These are phyloP conservation scores for Catalaphyllia jardinei DNA, from an alignment of 64 coral and sea anemone species.

Conservation along the genomic window DNA sequence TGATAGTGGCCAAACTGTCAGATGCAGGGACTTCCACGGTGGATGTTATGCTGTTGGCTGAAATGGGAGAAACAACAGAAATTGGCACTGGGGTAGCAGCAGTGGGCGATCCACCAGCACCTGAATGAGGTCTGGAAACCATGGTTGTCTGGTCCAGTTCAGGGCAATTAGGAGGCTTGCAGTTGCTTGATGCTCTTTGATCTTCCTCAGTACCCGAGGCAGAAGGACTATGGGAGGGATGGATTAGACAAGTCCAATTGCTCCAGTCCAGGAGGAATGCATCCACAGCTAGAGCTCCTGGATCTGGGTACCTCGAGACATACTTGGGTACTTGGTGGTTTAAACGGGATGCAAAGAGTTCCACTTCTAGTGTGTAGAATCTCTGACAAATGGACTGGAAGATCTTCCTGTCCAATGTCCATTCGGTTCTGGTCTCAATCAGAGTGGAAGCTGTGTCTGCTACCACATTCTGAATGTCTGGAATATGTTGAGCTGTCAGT, in stretches of 20 bases:
- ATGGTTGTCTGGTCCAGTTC: not conserved
- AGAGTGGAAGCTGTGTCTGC: slow-evolving; percentile 32
- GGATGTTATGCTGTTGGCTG: slow-evolving; percentile 8
- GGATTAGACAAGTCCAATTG: slow-evolving; percentile 45
- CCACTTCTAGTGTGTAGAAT: not conserved
- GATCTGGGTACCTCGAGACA: slow-evolving; percentile 13
- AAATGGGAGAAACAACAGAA: slow-evolving; percentile 17
- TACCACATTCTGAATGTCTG: slow-evolving; percentile 29
- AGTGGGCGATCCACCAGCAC: slow-evolving; percentile 2
- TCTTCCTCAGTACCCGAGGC: slow-evolving; percentile 38
- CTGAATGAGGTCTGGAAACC: not conserved
- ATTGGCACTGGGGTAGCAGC: slow-evolving; percentile 22
- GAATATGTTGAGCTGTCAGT: slow-evolving; percentile 16
- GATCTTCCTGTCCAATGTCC: slow-evolving; percentile 10
- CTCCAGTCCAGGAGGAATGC: slow-evolving; percentile 49
- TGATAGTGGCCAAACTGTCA: not conserved
- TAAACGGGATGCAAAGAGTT: not conserved
- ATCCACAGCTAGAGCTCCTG: slow-evolving; percentile 39
- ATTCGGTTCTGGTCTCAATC: slow-evolving; percentile 16
- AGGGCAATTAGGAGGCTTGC: not conserved
- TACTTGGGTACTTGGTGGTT: slow-evolving; percentile 10
- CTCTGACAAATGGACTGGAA: not conserved
- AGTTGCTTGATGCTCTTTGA: slow-evolving; percentile 23
- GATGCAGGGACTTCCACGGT: not conserved
- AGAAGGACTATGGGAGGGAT: slow-evolving; percentile 39